A percentile compares a stretch with the other conserved stretches of the same genome.
Conservation (phyloP, 2,888 invertebrate species). For the Eupithecia exiguata region DNA sequence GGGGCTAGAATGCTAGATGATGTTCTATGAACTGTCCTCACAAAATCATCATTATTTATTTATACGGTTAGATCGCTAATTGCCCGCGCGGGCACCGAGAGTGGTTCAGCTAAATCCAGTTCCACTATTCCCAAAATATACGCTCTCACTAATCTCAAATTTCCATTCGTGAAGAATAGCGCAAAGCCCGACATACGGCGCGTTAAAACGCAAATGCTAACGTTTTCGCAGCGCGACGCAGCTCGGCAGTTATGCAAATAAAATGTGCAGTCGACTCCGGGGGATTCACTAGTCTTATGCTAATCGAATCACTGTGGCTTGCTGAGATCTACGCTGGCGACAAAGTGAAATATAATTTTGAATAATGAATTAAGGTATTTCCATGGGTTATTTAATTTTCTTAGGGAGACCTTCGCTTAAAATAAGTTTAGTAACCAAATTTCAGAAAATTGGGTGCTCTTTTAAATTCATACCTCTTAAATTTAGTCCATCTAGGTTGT, state of each 20-base stretch:
- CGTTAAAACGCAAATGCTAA: conserved; percentile 34
- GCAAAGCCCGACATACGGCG: conserved; percentile 26
- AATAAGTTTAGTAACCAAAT: conserved; percentile 18
- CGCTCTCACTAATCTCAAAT: conserved; percentile 7
- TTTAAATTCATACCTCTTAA: background rate
- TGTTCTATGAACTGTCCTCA: too few species aligned
- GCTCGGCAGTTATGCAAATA: conserved; percentile 61
- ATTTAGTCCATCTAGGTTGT: background rate
- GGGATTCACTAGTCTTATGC: conserved; percentile 62
- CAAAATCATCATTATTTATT: too few species aligned
- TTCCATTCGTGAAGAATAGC: conserved; percentile 11
- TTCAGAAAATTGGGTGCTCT: background rate
- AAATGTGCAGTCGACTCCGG: conserved; percentile 54
- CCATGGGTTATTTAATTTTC: conserved; percentile 13
- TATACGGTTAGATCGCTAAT: background rate
- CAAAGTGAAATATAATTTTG: conserved; percentile 32
- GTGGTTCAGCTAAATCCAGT: background rate
- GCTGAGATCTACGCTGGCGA: conserved; percentile 25
- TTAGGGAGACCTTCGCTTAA: conserved; percentile 5
- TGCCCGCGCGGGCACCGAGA: background rate
- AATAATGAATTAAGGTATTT: conserved; percentile 8
- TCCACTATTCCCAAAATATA: background rate
- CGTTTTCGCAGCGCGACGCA: conserved; percentile 20
- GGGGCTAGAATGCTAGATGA: too few species aligned
- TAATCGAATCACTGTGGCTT: conserved; percentile 54